These are phyloP conservation scores for Sus cebifrons DNA, from an alignment of 2,797 vertebrate species.

Conservation along the genomic window DNA sequence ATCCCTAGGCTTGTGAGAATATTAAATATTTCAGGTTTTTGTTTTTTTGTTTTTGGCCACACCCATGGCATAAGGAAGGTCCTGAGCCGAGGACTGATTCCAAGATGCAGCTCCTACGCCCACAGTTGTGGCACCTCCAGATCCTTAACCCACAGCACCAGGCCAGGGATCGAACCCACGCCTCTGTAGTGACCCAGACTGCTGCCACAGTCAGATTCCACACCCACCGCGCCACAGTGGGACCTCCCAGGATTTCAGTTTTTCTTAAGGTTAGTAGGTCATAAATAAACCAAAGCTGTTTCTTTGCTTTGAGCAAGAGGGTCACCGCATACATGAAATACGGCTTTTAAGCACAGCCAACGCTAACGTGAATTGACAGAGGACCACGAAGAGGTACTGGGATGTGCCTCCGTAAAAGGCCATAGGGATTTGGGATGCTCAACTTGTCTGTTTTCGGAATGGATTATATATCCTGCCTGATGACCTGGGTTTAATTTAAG, in stretches of 20 bases:
- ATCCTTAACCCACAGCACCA: no score
- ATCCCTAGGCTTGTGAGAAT: conserved; percentile 78
- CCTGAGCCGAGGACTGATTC: no score
- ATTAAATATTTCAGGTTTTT: conserved; percentile 81
- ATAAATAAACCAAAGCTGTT: conserved; percentile 91
- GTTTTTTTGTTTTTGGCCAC: not conserved
- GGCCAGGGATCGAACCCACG: no score
- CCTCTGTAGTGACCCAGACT: no score
- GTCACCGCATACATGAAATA: conserved; percentile 87
- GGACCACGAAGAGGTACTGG: conserved; percentile 90
- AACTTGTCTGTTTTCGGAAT: conserved; percentile 88
- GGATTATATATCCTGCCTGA: conserved; percentile 92
- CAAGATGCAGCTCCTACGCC: no score
- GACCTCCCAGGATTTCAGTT: conserved; percentile 53
- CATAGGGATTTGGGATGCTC: conserved; percentile 89
- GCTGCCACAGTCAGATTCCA: no score
- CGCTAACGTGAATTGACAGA: conserved; percentile 93
- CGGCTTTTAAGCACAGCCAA: conserved; percentile 86
- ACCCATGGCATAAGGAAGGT: no score
- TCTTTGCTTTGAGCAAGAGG: conserved; percentile 89
- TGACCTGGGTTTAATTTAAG: conserved; percentile 95
- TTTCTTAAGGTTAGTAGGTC: conserved; percentile 88
- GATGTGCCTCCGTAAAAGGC: conserved; percentile 86
- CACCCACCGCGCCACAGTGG: no score
- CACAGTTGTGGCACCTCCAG: no score